Evolutionary conservation across 2,113 vertebrate genomes (phyloP).

Genomic region (Charadrius vociferus): DNA sequence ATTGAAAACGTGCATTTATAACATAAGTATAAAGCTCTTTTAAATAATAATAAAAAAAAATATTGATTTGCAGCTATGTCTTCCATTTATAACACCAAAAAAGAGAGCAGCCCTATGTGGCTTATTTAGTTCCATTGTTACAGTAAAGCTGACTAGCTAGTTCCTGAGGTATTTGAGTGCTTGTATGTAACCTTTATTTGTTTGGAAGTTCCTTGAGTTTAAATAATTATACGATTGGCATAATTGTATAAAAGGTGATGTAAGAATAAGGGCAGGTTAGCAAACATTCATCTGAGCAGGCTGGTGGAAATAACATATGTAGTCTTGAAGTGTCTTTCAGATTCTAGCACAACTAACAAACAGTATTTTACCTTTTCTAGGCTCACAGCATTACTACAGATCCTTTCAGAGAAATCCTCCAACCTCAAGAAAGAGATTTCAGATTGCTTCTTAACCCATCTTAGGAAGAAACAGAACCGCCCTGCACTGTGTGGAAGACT

Average conservation of each 20-base stretch:
- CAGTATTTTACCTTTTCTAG: constrained; percentile 58
- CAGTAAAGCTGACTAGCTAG: neutral
- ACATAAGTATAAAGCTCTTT: neutral
- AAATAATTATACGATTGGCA: neutral
- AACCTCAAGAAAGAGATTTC: constrained; percentile 71
- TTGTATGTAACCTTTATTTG: neutral
- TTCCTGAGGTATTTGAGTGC: neutral
- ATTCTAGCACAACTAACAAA: neutral
- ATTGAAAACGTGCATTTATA: neutral
- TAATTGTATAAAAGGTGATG: neutral
- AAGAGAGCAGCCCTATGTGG: neutral
- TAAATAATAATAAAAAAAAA: neutral
- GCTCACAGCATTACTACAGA: constrained; percentile 70
- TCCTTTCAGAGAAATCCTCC: constrained; percentile 72
- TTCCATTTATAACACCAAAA: neutral
- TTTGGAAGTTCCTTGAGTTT: neutral
- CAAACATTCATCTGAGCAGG: neutral
- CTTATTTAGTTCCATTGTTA: neutral
- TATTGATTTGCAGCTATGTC: neutral
- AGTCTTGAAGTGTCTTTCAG: neutral
- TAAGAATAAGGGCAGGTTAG: neutral
- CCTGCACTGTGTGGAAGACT: neutral
- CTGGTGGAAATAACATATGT: neutral
- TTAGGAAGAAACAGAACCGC: neutral
- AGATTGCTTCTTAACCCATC: constrained; percentile 62